Percentiles rank a stretch among this genome's conserved stretches.
Evolutionary conservation across 2,888 invertebrate genomes (phyloP).

Genomic region (Mayetiola destructor): DNA sequence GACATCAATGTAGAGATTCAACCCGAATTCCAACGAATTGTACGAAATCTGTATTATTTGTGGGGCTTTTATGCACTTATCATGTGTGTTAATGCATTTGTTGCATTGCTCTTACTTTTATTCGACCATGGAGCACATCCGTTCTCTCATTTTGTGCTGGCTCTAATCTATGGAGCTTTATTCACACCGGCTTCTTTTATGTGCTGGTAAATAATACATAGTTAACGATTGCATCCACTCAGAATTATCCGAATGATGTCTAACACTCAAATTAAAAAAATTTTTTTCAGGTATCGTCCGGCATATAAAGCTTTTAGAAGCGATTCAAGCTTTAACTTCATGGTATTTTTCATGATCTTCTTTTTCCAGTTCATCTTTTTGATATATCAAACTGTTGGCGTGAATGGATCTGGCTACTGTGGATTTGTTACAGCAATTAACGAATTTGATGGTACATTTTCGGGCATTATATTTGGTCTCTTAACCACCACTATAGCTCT

Average conservation of each 20-base stretch:
- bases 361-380: conserved; percentile 88
- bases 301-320: conserved; percentile 98
- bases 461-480: conserved; percentile 57
- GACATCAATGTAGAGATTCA: conserved; percentile 99
- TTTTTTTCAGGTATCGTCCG: conserved; percentile 57
- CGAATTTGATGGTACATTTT: conserved; percentile 42
- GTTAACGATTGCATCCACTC: too few relatives aligned
- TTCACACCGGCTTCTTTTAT: conserved; percentile 95
- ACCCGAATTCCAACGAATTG: conserved; percentile 90
- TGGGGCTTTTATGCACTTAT: conserved; percentile 91
- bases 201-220: conserved; percentile 64
- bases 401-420: conserved; percentile 69
- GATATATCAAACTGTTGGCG: conserved; percentile 75
- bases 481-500: conserved; percentile 63
- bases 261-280: not conserved
- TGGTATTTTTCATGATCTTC: conserved; percentile 98
- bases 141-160: conserved; percentile 57
- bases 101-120: conserved; percentile 59
- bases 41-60: conserved; percentile 84
- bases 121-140: conserved; percentile 47
- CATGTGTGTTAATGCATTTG: conserved; percentile 72
- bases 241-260: not conserved
- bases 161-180: conserved; percentile 52
- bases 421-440: conserved; percentile 66
- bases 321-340: conserved; percentile 98